Conservation (phyloP, 30 jellyfish, hydroid and myxozoan species). For the Sanderia malayensis region DNA sequence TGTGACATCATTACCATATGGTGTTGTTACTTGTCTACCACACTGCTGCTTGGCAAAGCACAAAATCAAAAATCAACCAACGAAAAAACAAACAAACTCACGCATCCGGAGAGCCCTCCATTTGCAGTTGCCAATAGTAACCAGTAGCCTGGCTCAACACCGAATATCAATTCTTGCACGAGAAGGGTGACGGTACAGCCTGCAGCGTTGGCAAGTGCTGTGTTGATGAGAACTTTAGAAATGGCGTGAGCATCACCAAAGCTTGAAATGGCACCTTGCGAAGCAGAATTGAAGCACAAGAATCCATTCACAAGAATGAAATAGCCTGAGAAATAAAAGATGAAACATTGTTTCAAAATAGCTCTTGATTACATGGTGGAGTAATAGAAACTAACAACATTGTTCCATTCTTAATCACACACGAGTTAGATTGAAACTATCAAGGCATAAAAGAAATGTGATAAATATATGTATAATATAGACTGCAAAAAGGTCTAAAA, state of each 20-base stretch:
- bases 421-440: too few relatives aligned
- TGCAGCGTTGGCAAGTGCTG: conserved; percentile 17
- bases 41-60: too few relatives aligned
- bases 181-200: conserved; percentile 9
- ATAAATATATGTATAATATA: too few relatives aligned
- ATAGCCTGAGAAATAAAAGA: conserved; percentile 19
- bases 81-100: not conserved
- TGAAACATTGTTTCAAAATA: too few relatives aligned
- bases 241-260: conserved; percentile 4
- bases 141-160: conserved; percentile 46
- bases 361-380: too few relatives aligned
- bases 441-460: too few relatives aligned
- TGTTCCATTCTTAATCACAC: too few relatives aligned
- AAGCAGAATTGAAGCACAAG: conserved; percentile 38
- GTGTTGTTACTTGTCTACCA: too few relatives aligned
- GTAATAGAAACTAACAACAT: too few relatives aligned
- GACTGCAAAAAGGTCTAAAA: too few relatives aligned
- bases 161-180: conserved; percentile 25
- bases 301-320: conserved; percentile 24
- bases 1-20: too few relatives aligned
- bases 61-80: too few relatives aligned
- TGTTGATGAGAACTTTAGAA: conserved; percentile 25
- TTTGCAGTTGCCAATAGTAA: conserved; percentile 19
- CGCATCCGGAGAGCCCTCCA: conserved; percentile 36
- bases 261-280: conserved; percentile 19